Base-by-base conservation (phyloP, 2,113 vertebrate genomes). In the Uria lomvia region DNA sequence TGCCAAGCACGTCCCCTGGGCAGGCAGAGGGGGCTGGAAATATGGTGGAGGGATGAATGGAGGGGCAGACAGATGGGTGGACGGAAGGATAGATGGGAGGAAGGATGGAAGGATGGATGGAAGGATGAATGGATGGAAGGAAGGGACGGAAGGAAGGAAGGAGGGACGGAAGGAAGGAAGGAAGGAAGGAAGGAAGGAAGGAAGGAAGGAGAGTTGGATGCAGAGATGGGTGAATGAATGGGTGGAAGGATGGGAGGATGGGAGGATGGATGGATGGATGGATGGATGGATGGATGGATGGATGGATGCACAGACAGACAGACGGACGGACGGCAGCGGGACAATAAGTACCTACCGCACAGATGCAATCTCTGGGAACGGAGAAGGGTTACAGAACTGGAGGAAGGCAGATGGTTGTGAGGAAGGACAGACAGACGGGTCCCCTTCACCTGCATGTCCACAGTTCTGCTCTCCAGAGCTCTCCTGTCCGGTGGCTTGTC, bases 321-420 rank as follows among this genome's bases (percentile, higher is more conserved):
- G 60, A 40, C 2, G 38, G n/a, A 43, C 3, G 4, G 47, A 24
- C 3, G 20, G 6, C 55, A 62, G 47, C 1, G 4, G 66, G 15
- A 58, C 38, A 30, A 53, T 12, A 22, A 30, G 38, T 9, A 79
- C 75, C 20, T 36, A 67, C 82, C 24, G 1, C 45, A 15, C 45
- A 18, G 67, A 27, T 0, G 9, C 11, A 16, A 18, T 2, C 18
- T 14, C 23, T 11, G 38, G 67, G 52, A n/a, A 10, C 1, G 4
- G 18, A 30, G 40, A 12, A 6, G 29, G 10, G 40, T 34, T 16
- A 11, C 0, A 2, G n/a, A 47, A 40, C 29, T 0, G 3, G 60
- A 59, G 24, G 59, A 47, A 47, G 60, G 40, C 1, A 2, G 9
- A 32, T 0, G 2, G 23, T 4, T 2, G 3, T 3, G 1, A 26